Conservation (phyloP, 1,140 invertebrate species). For the Telenomus remus region DNA sequence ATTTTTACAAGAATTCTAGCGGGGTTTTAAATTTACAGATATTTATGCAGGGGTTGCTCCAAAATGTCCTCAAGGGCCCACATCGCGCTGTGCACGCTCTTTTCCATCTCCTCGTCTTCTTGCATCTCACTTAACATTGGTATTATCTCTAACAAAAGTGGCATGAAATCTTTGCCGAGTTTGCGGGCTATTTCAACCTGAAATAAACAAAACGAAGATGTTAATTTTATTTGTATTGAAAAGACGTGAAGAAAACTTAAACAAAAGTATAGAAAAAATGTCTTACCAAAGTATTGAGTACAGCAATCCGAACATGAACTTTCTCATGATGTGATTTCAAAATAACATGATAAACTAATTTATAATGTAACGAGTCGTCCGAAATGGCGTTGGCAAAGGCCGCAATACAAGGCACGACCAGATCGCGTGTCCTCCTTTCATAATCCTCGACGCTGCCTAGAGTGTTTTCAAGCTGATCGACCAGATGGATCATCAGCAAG, state of each 20-base stretch:
- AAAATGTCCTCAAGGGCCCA: slow-evolving; percentile 87
- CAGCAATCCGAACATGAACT: slow-evolving; percentile 71
- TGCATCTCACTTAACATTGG: slow-evolving; percentile 89
- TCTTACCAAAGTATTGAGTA: slow-evolving; percentile 66
- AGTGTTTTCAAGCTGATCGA: slow-evolving; percentile 91
- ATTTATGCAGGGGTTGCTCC: slow-evolving; percentile 89
- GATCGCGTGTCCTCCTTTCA: slow-evolving; percentile 77
- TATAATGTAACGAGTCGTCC: slow-evolving; percentile 91
- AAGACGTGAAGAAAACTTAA: slow-evolving; percentile 10
- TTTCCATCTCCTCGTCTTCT: slow-evolving; percentile 91
- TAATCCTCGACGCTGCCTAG: slow-evolving; percentile 79
- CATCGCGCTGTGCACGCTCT: slow-evolving; percentile 82
- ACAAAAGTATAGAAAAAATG: slow-evolving; percentile 13
- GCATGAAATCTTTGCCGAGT: slow-evolving; percentile 87
- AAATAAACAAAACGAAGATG: slow-evolving; percentile 65
- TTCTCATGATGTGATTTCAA: slow-evolving; percentile 88
- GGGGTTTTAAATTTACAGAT: slow-evolving; percentile 79
- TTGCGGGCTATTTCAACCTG: slow-evolving; percentile 84
- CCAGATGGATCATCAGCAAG: slow-evolving; percentile 87
- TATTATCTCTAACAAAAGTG: slow-evolving; percentile 87
- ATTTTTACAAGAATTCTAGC: not conserved
- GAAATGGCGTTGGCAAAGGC: slow-evolving; percentile 87
- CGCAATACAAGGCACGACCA: slow-evolving; percentile 86
- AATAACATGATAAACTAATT: slow-evolving; percentile 91
- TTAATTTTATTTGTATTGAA: slow-evolving; percentile 6